Evolutionary conservation across 2,797 vertebrate species (phyloP), one percentile per base, ranked within the genome.

Genomic region (Coreius guichenoti): DNA sequence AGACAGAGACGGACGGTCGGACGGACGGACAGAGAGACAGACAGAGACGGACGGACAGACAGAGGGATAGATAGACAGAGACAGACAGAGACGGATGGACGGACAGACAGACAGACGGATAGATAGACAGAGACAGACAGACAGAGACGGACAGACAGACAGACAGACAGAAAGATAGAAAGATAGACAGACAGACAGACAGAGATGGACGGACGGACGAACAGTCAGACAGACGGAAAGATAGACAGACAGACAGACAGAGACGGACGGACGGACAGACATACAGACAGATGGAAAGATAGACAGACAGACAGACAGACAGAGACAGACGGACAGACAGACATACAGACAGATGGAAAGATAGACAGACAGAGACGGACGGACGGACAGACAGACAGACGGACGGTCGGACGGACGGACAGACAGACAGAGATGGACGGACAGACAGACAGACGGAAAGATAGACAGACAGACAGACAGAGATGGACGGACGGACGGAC

Each of bases 11-110:
- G n/a, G 14, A 16, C 2, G 8, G 29, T 33, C 33, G 4, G 3
- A 33, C 33, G 33, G 29, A 67, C 0, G 4, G 61, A 29, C 1
- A 26, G 61, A 14, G 0, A 67, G 65, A 8, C 0, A 3, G 26
- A 63, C 1, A 5, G 58, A 6, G 26, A 29, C 1, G 6, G 58
- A 14, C 1, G 13, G 47, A 16, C 2, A n/a, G 14, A 29, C 0
- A 16, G 61, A 29, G 16, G 17, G 65, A 12, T 1, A 1, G 26
- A 65, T 0, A 16, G 63, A 67, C 0, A 23, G 67, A 21, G 17
- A 21, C 0, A 11, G 31, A 5, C 0, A 0, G 17, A 21, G 31
- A 67, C 0, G 0, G 14, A 65, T 1, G 17, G 39, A 70, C 0
- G 14, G 36, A 43, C 1, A 23, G 67, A 33, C 0, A 8, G 61